These are phyloP conservation scores for Drosophila mojavensis DNA, from an alignment of 1,140 invertebrate genomes.

Conservation along the genomic window DNA sequence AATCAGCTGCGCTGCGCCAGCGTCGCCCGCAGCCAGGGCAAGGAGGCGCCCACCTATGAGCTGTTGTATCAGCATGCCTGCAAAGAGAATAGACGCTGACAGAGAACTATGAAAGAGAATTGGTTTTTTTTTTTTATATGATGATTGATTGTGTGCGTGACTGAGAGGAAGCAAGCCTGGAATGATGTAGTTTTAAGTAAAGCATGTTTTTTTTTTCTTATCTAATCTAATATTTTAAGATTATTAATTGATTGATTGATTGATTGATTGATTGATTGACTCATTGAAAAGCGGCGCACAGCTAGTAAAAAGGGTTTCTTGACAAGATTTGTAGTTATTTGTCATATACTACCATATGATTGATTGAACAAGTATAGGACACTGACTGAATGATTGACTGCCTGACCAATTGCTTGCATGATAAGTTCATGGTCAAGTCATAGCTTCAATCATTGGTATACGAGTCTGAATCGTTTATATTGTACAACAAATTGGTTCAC, in stretches of 20 bases:
- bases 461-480: neutral
- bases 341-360: neutral
- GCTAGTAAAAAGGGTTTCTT: too few relatives aligned
- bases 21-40: constrained; percentile 38
- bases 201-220: too few relatives aligned
- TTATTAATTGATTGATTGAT: neutral
- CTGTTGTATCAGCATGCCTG: constrained; percentile 49
- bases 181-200: too few relatives aligned
- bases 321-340: too few relatives aligned
- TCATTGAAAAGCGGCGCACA: neutral
- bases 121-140: too few relatives aligned
- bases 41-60: constrained; percentile 33
- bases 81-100: neutral
- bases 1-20: constrained; percentile 61
- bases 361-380: neutral
- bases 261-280: neutral
- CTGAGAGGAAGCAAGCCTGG: too few relatives aligned
- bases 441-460: too few relatives aligned
- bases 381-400: neutral
- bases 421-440: too few relatives aligned
- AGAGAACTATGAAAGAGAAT: too few relatives aligned
- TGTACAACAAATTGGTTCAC: neutral
- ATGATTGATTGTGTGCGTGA: too few relatives aligned
- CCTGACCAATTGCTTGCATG: neutral
- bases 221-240: too few relatives aligned